These are phyloP conservation scores for Leptopterna dolabrata DNA, from an alignment of 2,888 invertebrate species.

Conservation along the genomic window DNA sequence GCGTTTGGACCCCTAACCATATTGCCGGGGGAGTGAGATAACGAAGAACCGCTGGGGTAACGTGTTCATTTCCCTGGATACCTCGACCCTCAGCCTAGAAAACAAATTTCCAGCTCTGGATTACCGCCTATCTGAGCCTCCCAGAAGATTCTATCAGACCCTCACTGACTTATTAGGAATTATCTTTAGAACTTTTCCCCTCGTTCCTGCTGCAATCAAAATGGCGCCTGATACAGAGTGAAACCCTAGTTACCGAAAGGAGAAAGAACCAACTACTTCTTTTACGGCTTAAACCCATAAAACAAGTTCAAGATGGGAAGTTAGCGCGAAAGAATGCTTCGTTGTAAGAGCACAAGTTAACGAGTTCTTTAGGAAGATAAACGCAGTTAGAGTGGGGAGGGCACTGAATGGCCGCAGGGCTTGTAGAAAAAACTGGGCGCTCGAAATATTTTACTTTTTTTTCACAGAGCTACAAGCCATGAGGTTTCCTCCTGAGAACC, in stretches of 20 bases:
- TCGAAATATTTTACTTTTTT: not conserved
- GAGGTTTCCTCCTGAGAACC: not conserved
- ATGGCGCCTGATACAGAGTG: not conserved
- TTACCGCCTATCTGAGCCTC: not conserved
- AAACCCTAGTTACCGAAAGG: not conserved
- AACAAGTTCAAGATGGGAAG: not conserved
- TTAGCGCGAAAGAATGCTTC: not conserved
- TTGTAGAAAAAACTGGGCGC: not conserved
- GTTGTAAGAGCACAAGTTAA: not conserved
- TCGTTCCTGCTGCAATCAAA: not conserved
- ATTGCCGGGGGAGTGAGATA: slow-evolving; percentile 8
- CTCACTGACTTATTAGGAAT: not conserved
- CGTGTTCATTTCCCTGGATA: slow-evolving; percentile 27
- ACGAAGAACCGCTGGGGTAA: slow-evolving; percentile 27
- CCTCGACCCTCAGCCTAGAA: not conserved
- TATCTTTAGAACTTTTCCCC: not conserved
- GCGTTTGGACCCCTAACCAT: not conserved
- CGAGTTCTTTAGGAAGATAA: slow-evolving; percentile 1
- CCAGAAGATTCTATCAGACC: not conserved
- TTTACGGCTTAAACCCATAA: not conserved
- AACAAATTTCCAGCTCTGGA: not conserved
- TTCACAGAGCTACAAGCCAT: not conserved
- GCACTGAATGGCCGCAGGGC: not conserved
- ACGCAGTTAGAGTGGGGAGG: not conserved
- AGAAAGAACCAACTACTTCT: not conserved